Conservation (phyloP, 2,888 invertebrate species). For the Corbicula japonica region DNA sequence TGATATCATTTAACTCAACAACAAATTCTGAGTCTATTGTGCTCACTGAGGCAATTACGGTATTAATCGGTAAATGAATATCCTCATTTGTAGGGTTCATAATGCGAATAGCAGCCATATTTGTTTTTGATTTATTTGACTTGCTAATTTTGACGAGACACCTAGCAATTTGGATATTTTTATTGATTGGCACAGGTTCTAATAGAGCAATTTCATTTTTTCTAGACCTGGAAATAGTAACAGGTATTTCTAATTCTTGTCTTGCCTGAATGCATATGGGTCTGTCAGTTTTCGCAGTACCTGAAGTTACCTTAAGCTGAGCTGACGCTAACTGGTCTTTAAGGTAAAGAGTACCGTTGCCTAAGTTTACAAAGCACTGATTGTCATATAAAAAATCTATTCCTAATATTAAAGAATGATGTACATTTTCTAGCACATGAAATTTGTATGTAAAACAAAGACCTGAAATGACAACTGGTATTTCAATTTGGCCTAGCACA, state of each 20-base stretch:
- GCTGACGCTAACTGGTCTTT: neutral
- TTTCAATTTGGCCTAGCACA: constrained; percentile 16
- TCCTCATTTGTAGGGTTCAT: neutral
- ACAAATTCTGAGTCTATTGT: constrained; percentile 6
- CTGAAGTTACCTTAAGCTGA: neutral
- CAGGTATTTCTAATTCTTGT: neutral
- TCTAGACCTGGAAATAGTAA: too few relatives aligned
- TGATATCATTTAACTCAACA: neutral
- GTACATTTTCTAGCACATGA: constrained; percentile 10
- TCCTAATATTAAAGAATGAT: constrained; percentile 17
- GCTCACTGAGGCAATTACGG: constrained; percentile 10
- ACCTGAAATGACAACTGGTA: constrained; percentile 7
- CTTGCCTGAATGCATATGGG: neutral
- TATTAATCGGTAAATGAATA: constrained; percentile 10
- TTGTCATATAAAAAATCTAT: too few relatives aligned
- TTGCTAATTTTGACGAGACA: constrained; percentile 15
- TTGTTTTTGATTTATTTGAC: neutral
- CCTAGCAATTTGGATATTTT: constrained; percentile 16
- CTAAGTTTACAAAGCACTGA: neutral
- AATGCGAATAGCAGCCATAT: neutral
- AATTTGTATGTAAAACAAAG: constrained; percentile 11
- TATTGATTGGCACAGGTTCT: constrained; percentile 45
- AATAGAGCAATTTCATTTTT: constrained; percentile 17
- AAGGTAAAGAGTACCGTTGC: neutral
- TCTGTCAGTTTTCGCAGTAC: neutral